phyloP scores from a whole-genome alignment of 2,888 invertebrate genomes.

The Phania funesta region DNA sequence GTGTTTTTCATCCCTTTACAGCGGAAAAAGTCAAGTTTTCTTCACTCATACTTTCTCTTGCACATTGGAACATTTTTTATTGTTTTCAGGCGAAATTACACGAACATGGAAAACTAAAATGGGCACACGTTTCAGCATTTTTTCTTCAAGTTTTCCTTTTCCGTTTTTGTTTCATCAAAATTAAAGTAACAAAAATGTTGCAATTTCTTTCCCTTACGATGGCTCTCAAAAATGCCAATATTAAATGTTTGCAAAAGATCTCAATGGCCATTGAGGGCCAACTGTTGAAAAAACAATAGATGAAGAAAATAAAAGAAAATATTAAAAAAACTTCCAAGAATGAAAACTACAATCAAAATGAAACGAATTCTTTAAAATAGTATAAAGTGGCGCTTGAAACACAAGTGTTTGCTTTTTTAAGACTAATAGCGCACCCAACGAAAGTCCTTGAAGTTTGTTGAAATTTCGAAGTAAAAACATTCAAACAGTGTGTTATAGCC shows the following conservation, averaged over 20 bases:
- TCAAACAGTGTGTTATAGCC: not conserved
- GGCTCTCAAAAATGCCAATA: constrained; percentile 55
- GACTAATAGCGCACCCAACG: constrained; percentile 36
- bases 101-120: constrained; percentile 31
- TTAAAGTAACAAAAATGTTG: constrained; percentile 38
- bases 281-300: constrained; percentile 30
- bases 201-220: constrained; percentile 34
- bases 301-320: constrained; percentile 35
- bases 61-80: not conserved
- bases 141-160: constrained; percentile 11
- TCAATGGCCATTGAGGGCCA: constrained; percentile 57
- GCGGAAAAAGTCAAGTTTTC: constrained; percentile 51
- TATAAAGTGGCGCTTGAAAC: constrained; percentile 48
- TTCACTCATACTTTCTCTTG: constrained; percentile 12
- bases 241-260: constrained; percentile 58
- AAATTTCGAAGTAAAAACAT: not conserved
- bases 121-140: constrained; percentile 24
- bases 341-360: not conserved
- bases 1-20: constrained; percentile 7
- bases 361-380: constrained; percentile 37
- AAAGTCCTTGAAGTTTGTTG: not conserved
- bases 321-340: constrained; percentile 2
- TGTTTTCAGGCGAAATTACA: not conserved
- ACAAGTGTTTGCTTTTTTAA: constrained; percentile 55
- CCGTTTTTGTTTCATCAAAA: constrained; percentile 15